phyloP scores from a whole-genome alignment of 2,888 invertebrate genomes.

The Sepiola atlantica region DNA sequence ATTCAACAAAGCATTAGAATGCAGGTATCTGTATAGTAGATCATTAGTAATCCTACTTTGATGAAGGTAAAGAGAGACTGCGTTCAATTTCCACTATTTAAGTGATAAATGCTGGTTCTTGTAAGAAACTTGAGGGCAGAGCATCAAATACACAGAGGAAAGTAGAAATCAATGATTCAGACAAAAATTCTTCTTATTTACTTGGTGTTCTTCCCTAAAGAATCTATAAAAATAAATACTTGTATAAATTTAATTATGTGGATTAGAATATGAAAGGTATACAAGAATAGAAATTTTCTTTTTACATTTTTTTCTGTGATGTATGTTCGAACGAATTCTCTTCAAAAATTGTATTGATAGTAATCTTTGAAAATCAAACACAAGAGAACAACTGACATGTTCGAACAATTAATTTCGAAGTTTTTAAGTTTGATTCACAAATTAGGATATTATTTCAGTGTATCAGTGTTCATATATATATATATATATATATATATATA shows the following conservation, averaged over 20 bases:
- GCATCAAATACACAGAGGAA: not conserved
- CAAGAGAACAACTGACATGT: conserved; percentile 32
- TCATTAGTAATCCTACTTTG: not conserved
- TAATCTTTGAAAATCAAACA: not conserved
- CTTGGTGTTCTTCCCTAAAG: not conserved
- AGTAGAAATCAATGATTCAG: not conserved
- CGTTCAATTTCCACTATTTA: not conserved
- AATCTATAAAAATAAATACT: not conserved
- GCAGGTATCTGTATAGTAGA: not conserved
- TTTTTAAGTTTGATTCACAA: not conserved
- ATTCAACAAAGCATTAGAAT: no score
- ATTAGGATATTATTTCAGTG: not conserved
- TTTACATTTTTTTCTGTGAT: not conserved
- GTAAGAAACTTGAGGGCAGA: not conserved
- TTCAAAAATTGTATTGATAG: not conserved
- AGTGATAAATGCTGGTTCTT: not conserved
- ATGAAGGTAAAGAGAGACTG: not conserved
- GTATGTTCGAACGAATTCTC: not conserved
- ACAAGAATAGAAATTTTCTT: not conserved
- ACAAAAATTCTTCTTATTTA: not conserved
- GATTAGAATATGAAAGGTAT: not conserved
- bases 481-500: not conserved
- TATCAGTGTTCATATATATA: not conserved
- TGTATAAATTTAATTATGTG: not conserved
- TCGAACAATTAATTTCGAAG: conserved; percentile 6